phyloP scores from a whole-genome alignment of 2,113 vertebrate species.

The Hippocampus guttulatus region DNA sequence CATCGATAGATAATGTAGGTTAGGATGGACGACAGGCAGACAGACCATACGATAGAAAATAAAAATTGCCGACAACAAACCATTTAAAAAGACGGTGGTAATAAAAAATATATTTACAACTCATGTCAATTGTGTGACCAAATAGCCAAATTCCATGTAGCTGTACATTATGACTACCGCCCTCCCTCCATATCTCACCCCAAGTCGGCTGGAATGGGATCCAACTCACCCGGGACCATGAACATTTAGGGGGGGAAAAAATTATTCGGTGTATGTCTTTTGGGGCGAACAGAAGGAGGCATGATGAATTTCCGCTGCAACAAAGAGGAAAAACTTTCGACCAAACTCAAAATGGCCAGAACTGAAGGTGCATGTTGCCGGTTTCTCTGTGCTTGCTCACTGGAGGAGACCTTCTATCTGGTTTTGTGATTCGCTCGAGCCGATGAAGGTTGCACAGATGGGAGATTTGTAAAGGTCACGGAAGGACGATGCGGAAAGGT shows the following conservation, averaged over 20 bases:
- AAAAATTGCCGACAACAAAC: not conserved
- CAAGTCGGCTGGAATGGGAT: no score
- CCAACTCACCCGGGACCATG: no score
- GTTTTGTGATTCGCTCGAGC: conserved; percentile 46
- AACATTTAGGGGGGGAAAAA: no score
- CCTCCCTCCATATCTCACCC: no score
- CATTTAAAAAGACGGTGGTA: not conserved
- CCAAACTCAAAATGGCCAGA: no score
- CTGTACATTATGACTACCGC: not conserved
- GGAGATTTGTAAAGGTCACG: conserved; percentile 46
- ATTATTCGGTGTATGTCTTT: no score
- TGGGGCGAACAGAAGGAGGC: no score
- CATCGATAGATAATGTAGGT: no score
- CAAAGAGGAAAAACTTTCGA: no score
- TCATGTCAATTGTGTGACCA: not conserved
- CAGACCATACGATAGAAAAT: no score
- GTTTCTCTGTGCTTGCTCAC: conserved; percentile 17
- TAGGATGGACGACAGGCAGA: no score
- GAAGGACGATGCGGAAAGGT: conserved; percentile 5
- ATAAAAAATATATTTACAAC: not conserved
- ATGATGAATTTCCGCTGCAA: no score
- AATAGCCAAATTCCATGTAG: not conserved
- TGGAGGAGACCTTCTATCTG: conserved; percentile 18
- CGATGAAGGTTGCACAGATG: conserved; percentile 41
- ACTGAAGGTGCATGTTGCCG: not conserved